Percentiles rank a stretch among this genome's conserved stretches.
Evolutionary conservation across 2,797 vertebrate genomes (phyloP).

Genomic region (Macroramphosus scolopax): DNA sequence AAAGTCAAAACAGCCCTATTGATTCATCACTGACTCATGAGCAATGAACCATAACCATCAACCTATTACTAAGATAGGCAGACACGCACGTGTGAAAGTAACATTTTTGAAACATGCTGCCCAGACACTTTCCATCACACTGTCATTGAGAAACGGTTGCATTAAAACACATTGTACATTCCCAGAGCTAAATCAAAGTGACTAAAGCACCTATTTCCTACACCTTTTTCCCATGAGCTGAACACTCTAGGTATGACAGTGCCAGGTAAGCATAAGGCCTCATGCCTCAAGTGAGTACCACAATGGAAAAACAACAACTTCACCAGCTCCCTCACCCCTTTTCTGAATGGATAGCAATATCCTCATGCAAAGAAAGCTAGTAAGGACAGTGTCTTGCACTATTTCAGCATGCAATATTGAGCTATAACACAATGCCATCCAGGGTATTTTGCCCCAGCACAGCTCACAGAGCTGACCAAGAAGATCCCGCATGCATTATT

Average conservation of each 20-base stretch:
- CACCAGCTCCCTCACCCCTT: conserved; percentile 41
- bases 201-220: too few relatives aligned
- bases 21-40: conserved; percentile 44
- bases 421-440: conserved; percentile 79
- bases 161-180: conserved; percentile 16
- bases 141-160: conserved; percentile 33
- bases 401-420: conserved; percentile 84
- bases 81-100: conserved; percentile 57
- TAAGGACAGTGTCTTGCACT: conserved; percentile 76
- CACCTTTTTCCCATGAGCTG: conserved; percentile 17
- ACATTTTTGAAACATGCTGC: conserved; percentile 61
- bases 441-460: conserved; percentile 59
- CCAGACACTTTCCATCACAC: conserved; percentile 49
- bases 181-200: conserved; percentile 26
- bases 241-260: conserved; percentile 47
- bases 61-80: conserved; percentile 66
- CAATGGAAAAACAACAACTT: conserved; percentile 38
- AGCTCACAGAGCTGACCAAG: conserved; percentile 70
- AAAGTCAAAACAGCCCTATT: conserved; percentile 68
- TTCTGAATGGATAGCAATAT: conserved; percentile 67
- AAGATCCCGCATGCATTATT: conserved; percentile 78
- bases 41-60: conserved; percentile 51
- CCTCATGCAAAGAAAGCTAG: conserved; percentile 82
- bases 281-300: conserved; percentile 42
- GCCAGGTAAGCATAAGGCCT: conserved; percentile 53